These are phyloP conservation scores for Zaprionus tsacasi DNA, from an alignment of 1,140 invertebrate species.

Conservation along the genomic window DNA sequence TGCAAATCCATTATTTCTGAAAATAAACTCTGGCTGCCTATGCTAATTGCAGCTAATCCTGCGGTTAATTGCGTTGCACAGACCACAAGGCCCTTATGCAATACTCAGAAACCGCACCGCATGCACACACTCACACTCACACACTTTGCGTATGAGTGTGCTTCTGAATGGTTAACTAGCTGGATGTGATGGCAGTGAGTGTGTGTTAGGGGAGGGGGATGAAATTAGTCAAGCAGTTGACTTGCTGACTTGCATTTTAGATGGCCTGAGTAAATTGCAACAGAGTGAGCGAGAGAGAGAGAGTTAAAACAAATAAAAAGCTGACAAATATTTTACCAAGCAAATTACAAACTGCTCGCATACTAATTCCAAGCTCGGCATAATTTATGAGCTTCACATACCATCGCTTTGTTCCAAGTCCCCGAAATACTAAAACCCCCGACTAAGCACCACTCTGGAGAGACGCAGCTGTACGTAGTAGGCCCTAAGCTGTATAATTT, in stretches of 20 bases:
- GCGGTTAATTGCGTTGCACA: constrained; percentile 18
- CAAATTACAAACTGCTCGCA: constrained; percentile 20
- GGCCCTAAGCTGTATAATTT: constrained; percentile 33
- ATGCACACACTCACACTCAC: constrained; percentile 1
- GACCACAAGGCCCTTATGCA: not conserved
- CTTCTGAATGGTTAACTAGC: constrained; percentile 18
- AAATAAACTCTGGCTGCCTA: not conserved
- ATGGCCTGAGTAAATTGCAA: constrained; percentile 15
- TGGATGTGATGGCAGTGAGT: too few relatives aligned
- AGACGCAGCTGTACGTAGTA: constrained; percentile 35
- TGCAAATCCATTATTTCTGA: too few relatives aligned
- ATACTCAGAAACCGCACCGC: not conserved
- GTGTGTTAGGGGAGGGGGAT: not conserved
- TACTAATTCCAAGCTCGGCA: constrained; percentile 10
- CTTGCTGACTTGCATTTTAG: constrained; percentile 39
- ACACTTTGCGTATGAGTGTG: constrained; percentile 31
- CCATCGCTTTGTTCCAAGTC: constrained; percentile 7
- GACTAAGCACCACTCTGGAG: not conserved
- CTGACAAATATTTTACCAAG: constrained; percentile 42
- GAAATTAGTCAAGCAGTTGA: constrained; percentile 26
- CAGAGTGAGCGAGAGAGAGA: too few relatives aligned
- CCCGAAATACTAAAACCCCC: not conserved
- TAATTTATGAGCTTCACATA: constrained; percentile 24
- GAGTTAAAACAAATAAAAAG: constrained; percentile 28
- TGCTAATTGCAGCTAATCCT: constrained; percentile 4